Base-by-base conservation (phyloP, 2,797 vertebrate species). In the Pachyuromys duprasi region DNA sequence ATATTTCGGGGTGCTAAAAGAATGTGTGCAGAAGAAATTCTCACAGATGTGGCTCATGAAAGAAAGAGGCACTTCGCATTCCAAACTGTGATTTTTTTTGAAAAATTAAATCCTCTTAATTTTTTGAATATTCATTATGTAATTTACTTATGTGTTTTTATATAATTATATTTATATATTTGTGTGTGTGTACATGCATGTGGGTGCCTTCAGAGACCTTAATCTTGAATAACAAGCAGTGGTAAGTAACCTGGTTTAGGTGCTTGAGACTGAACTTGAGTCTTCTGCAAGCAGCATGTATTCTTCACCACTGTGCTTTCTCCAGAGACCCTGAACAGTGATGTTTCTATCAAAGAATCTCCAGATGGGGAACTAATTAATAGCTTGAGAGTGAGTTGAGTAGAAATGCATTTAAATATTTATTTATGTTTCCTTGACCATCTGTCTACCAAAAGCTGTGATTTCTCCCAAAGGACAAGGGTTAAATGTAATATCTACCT, bases 331-430 rank as follows among this genome's bases (percentile, higher is more conserved):
- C 84, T 26, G 11, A 87, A 65, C 75, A 86, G 31, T 7, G 14
- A 69, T 53, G 82, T 93, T 93, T 89, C 28, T 91, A 72, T 63
- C 74, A 83, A 75, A 76, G 2, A 24, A 36, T 74, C 81, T 82
- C 39, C 42, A 65, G 33, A 8, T 86, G 15, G 69, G n/a, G 87
- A 96, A 83, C 33, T 75, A 94, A 93, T 79, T 55, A 83, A 90
- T 72, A 90, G 17, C 20, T 96, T 55, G 31, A 65, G 18, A 83
- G 42, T 81, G 8, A 76, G 28, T 69, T 87, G 28, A 76, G 24
- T 81, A 92, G 53, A 67, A 74, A 92, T 60, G 42, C 26, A 83
- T 83, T 93, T 84, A 72, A 36, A 83, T 84, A 70, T 75, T 78
- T 84, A 79, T 80, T 90, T 86, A 67, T 78, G 39, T 74, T 92